These are phyloP conservation scores for Notarius quadriscutis DNA, from an alignment of 2,113 vertebrate species.

Conservation along the genomic window DNA sequence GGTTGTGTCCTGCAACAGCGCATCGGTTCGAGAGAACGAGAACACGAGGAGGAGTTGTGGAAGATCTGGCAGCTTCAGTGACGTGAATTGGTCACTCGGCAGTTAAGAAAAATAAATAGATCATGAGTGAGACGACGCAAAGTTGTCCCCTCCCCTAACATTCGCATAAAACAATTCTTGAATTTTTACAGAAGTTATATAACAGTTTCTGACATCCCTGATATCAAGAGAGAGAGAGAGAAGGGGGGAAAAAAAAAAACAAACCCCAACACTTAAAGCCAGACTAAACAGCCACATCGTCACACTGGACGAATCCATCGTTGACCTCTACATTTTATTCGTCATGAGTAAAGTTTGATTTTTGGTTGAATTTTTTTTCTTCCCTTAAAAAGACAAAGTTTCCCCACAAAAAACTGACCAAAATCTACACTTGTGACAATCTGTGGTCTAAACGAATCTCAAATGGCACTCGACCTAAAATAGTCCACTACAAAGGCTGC, in stretches of 20 bases:
- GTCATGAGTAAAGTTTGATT: not conserved
- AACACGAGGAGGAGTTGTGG: not conserved
- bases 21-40: not conserved
- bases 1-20: constrained; percentile 51
- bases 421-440: not conserved
- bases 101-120: constrained; percentile 46
- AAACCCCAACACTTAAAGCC: too few relatives aligned
- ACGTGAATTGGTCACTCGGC: constrained; percentile 15
- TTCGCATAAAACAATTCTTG: constrained; percentile 4
- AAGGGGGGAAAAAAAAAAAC: too few relatives aligned
- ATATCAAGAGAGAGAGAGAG: constrained; percentile 32
- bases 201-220: constrained; percentile 53
- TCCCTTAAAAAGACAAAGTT: not conserved
- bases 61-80: constrained; percentile 41
- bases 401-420: not conserved
- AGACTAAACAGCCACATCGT: too few relatives aligned
- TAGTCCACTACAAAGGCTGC: not conserved
- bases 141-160: constrained; percentile 7
- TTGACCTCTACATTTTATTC: not conserved
- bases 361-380: not conserved
- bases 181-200: constrained; percentile 32
- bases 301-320: too few relatives aligned
- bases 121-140: constrained; percentile 41
- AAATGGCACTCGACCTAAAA: not conserved
- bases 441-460: not conserved